Evolutionary conservation across 2,797 vertebrate species (phyloP), one percentile per base, ranked within the genome.

Genomic region (Lophura swinhoii): DNA sequence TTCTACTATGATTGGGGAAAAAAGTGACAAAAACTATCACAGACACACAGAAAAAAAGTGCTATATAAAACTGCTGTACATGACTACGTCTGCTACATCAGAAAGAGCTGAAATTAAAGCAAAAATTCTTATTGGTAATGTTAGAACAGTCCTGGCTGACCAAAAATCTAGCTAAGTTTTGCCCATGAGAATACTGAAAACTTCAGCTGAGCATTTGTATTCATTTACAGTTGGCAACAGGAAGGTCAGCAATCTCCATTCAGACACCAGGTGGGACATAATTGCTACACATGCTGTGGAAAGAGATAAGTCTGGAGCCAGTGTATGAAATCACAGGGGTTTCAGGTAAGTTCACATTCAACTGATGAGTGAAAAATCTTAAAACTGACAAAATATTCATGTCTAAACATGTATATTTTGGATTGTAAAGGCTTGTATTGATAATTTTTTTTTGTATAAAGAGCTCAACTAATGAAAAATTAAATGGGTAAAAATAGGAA

Each of bases 91-190:
- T 56, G 20, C 33, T 64, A 7, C 5, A 81, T 48, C 44, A 89
- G 56, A 71, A 89, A 63, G 28, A 78, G 21, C 2, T 87, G n/a
- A 91, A 68, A 51, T 77, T 23, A 73, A 23, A 31, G 31, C 9
- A 8, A 37, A n/a, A n/a, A n/a, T 69, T 62, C 9, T 31, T 53
- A 72, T 12, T 23, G 64, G 62, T 55, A 63, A 63, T 24, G 75
- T 74, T 46, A 70, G 48, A 87, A 58, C 3, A 75, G 14, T 9
- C 2, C 0, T 37, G 24, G 31, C 22, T 87, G 64, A 59, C n/a
- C 74, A 73, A 90, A 70, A 49, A 28, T 53, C 33, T 62, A 44
- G 17, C 56, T 90, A 78, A 83, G 44, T 39, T 95, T 76, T 92
- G 71, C 31, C 87, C 44, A 5, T 1, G 2, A 83, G 44, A 89